These are phyloP conservation scores for Napeogenes sylphis DNA, from an alignment of 2,888 invertebrate genomes.

Conservation along the genomic window DNA sequence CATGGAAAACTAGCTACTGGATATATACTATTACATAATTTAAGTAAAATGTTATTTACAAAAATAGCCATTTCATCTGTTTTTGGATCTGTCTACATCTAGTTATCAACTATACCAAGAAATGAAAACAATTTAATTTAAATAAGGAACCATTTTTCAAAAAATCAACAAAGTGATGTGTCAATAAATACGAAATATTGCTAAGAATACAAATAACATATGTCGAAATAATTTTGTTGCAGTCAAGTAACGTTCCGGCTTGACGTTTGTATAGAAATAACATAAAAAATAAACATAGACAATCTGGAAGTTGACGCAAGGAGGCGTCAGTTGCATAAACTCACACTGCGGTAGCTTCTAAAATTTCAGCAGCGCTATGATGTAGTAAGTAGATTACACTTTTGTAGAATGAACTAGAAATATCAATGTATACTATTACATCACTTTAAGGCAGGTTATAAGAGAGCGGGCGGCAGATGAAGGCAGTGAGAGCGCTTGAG, in stretches of 20 bases:
- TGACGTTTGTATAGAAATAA: slow-evolving; percentile 3
- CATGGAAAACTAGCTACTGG: slow-evolving; percentile 74
- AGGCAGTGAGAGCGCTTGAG: slow-evolving; percentile 20
- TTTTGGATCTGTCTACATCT: slow-evolving; percentile 56
- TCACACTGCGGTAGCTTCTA: neutral
- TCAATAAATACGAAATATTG: slow-evolving; percentile 13
- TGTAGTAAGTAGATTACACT: slow-evolving; percentile 1
- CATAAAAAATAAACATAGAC: too few relatives aligned
- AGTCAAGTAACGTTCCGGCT: slow-evolving; percentile 18
- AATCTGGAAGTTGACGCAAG: too few relatives aligned
- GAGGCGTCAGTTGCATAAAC: neutral
- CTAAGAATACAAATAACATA: neutral
- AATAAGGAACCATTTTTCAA: slow-evolving; percentile 39
- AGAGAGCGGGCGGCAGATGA: slow-evolving; percentile 21
- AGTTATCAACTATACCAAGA: slow-evolving; percentile 48
- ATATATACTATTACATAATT: slow-evolving; percentile 72
- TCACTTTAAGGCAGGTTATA: neutral
- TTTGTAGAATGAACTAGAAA: too few relatives aligned
- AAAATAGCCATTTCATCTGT: slow-evolving; percentile 71
- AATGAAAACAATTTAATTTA: slow-evolving; percentile 34
- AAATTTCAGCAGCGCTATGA: slow-evolving; percentile 8
- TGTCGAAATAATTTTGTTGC: slow-evolving; percentile 2
- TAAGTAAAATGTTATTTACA: slow-evolving; percentile 75
- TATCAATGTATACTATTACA: too few relatives aligned
- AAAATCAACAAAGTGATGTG: slow-evolving; percentile 18